Percentiles rank a stretch among this genome's conserved stretches.
Conservation (phyloP, 2,113 vertebrate genomes). For the Girardinichthys multiradiatus region DNA sequence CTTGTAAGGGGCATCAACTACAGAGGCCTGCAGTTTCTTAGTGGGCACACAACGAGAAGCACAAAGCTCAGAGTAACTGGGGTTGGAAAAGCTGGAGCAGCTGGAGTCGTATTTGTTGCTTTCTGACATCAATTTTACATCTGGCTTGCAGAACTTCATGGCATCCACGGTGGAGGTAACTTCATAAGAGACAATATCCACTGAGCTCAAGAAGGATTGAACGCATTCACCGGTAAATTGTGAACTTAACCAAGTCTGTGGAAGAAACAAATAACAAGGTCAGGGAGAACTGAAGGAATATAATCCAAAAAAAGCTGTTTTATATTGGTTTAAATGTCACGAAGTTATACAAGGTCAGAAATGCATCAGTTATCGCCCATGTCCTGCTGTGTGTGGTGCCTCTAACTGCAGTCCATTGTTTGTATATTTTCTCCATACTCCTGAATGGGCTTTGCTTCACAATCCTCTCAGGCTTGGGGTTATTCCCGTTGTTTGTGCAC, state of each 20-base stretch:
- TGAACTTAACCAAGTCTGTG: slow-evolving; percentile 61
- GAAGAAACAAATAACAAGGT: neutral
- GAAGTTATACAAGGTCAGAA: no score
- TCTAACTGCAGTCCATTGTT: no score
- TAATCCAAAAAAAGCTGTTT: neutral
- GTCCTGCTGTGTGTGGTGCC: no score
- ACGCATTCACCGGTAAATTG: slow-evolving; percentile 36
- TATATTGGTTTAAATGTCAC: no score
- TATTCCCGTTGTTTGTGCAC: no score
- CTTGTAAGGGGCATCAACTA: slow-evolving; percentile 47
- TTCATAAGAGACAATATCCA: slow-evolving; percentile 49
- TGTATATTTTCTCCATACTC: no score
- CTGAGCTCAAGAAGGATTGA: slow-evolving; percentile 1
- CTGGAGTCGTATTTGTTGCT: neutral
- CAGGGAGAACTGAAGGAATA: neutral
- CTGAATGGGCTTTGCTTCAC: no score
- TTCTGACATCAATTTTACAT: neutral
- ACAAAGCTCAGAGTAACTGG: slow-evolving; percentile 59
- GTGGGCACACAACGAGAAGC: slow-evolving; percentile 9
- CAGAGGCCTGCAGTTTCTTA: slow-evolving; percentile 49
- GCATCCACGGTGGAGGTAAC: slow-evolving; percentile 18
- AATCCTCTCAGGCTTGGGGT: no score
- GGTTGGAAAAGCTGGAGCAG: slow-evolving; percentile 67
- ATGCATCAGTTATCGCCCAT: no score
- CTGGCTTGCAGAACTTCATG: neutral